Evolutionary conservation across 2,113 vertebrate genomes (phyloP).

Genomic region (Athene noctua): DNA sequence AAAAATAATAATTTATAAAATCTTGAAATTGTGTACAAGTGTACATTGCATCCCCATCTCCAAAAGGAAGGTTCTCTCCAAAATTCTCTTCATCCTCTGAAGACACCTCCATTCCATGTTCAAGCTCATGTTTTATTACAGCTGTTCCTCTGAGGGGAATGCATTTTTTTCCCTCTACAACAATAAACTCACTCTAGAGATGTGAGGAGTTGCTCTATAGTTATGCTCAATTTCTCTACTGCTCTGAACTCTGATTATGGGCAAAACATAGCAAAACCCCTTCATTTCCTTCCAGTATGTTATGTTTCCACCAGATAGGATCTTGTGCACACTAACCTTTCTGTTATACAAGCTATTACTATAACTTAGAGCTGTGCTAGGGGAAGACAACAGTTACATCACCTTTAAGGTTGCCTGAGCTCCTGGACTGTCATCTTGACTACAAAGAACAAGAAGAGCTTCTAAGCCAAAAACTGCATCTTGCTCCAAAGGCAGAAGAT

Average conservation of each 20-base stretch:
- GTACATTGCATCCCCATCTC: background rate
- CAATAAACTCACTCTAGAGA: background rate
- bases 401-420: constrained; percentile 93
- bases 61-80: background rate
- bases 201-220: background rate
- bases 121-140: background rate
- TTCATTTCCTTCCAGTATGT: background rate
- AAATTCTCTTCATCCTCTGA: background rate
- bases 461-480: constrained; percentile 92
- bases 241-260: background rate
- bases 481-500: constrained; percentile 90
- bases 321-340: background rate
- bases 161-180: background rate
- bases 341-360: background rate
- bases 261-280: background rate
- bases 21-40: background rate
- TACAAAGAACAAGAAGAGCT: constrained; percentile 93
- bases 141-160: background rate
- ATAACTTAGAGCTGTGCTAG: background rate
- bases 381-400: background rate
- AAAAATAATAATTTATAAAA: background rate
- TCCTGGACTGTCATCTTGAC: constrained; percentile 85
- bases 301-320: background rate
- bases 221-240: background rate
- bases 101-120: background rate